These are phyloP conservation scores for Holacanthus passer DNA, from an alignment of 2,113 vertebrate species.

Conservation along the genomic window DNA sequence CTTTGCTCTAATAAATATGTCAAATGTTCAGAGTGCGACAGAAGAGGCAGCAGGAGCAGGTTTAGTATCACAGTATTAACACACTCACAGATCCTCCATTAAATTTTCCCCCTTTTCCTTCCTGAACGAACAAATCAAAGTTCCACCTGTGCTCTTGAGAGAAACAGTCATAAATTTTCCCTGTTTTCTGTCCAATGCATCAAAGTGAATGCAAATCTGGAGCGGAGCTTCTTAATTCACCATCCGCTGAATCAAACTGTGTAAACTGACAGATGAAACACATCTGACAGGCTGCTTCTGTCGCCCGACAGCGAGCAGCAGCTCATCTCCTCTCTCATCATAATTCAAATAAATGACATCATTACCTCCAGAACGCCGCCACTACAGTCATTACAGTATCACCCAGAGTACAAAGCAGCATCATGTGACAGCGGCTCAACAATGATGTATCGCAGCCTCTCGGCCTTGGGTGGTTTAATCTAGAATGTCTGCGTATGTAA, in stretches of 20 bases:
- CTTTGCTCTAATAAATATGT: slow-evolving; percentile 53
- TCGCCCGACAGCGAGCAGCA: slow-evolving; percentile 29
- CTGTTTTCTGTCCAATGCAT: neutral
- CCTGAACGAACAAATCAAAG: slow-evolving; percentile 23
- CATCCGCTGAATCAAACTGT: neutral
- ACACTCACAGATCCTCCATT: neutral
- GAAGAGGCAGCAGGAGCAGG: slow-evolving; percentile 8
- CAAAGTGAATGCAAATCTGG: neutral
- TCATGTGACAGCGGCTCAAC: slow-evolving; percentile 47
- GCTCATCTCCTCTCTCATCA: slow-evolving; percentile 18
- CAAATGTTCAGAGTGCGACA: slow-evolving; percentile 34
- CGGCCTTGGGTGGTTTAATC: slow-evolving; percentile 3
- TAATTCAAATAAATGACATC: slow-evolving; percentile 60
- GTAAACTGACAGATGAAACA: neutral
- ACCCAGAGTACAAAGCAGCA: slow-evolving; percentile 22
- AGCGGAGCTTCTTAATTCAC: slow-evolving; percentile 6
- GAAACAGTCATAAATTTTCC: slow-evolving; percentile 8
- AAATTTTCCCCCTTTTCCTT: neutral
- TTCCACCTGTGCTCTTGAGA: neutral
- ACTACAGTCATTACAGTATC: slow-evolving; percentile 29
- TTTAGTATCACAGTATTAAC: slow-evolving; percentile 37
- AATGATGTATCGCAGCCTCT: slow-evolving; percentile 26
- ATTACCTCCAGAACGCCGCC: slow-evolving; percentile 40
- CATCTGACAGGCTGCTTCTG: slow-evolving; percentile 8
- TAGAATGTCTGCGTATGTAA: slow-evolving; percentile 34